phyloP scores from a whole-genome alignment of 2,113 vertebrate species.

The Sprattus sprattus region DNA sequence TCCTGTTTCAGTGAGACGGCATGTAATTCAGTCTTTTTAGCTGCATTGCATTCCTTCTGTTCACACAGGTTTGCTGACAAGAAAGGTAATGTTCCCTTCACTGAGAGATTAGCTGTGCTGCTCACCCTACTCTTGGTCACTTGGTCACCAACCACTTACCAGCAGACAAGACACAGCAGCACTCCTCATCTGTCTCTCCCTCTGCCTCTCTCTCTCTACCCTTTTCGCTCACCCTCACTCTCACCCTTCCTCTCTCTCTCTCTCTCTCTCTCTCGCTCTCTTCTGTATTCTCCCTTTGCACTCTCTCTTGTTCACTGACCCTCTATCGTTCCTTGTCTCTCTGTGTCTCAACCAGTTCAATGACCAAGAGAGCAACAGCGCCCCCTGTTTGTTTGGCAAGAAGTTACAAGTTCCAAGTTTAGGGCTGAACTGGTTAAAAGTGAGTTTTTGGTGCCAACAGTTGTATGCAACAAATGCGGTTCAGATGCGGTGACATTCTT shows the following conservation, averaged over 20 bases:
- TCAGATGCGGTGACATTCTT: too few relatives aligned
- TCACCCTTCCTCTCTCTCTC: neutral
- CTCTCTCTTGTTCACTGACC: neutral
- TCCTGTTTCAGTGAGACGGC: slow-evolving; percentile 23
- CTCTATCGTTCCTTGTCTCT: neutral
- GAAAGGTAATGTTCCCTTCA: slow-evolving; percentile 49
- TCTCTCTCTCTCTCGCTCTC: neutral
- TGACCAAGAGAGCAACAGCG: slow-evolving; percentile 30
- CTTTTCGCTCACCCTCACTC: neutral
- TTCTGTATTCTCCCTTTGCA: neutral
- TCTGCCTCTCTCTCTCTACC: neutral
- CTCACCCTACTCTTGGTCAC: neutral
- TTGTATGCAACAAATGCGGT: too few relatives aligned
- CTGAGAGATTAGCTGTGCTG: slow-evolving; percentile 33
- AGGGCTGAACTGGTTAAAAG: too few relatives aligned
- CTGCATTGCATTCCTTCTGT: slow-evolving; percentile 49
- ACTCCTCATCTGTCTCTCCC: neutral
- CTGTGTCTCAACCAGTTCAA: neutral
- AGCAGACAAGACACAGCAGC: too few relatives aligned
- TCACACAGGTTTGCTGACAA: slow-evolving; percentile 39
- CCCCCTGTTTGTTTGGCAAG: slow-evolving; percentile 25
- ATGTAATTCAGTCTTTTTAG: slow-evolving; percentile 45
- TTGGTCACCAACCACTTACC: neutral
- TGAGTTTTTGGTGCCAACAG: too few relatives aligned
- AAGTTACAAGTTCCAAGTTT: too few relatives aligned